Evolutionary conservation across 1,140 invertebrate genomes (phyloP).

Genomic region (Helicorthomorpha holstii): DNA sequence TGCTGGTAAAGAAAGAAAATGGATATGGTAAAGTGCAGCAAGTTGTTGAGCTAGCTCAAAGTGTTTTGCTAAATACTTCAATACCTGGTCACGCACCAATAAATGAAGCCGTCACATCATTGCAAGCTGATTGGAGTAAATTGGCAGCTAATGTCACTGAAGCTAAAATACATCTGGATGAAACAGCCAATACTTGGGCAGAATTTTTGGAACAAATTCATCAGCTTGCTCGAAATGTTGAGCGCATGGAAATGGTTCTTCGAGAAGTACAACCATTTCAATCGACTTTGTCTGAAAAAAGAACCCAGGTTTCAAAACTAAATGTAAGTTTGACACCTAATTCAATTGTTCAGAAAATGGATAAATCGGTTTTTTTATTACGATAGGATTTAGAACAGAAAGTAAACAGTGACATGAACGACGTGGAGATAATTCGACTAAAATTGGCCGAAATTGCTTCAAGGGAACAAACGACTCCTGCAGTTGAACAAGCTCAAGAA

Average conservation of each 20-base stretch:
- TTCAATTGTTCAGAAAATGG: background rate
- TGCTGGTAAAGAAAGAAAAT: slow-evolving; percentile 75
- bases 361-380: slow-evolving; percentile 8
- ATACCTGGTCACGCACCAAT: slow-evolving; percentile 68
- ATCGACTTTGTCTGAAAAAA: slow-evolving; percentile 64
- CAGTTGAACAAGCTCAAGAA: slow-evolving; percentile 63
- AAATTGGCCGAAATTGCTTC: slow-evolving; percentile 76
- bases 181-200: slow-evolving; percentile 74
- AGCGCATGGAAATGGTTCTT: slow-evolving; percentile 50
- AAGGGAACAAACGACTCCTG: slow-evolving; percentile 61
- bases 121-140: slow-evolving; percentile 80
- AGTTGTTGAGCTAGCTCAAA: slow-evolving; percentile 72
- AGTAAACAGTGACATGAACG: slow-evolving; percentile 73
- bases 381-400: slow-evolving; percentile 58
- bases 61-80: slow-evolving; percentile 81
- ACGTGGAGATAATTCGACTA: slow-evolving; percentile 70
- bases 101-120: slow-evolving; percentile 56
- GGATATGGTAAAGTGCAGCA: slow-evolving; percentile 71
- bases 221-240: slow-evolving; percentile 60
- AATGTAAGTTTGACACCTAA: slow-evolving; percentile 32
- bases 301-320: slow-evolving; percentile 62
- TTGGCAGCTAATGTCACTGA: slow-evolving; percentile 75
- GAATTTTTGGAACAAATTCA: slow-evolving; percentile 74
- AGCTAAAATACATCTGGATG: slow-evolving; percentile 57
- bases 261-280: slow-evolving; percentile 56